Evolutionary conservation across 2,113 vertebrate genomes (phyloP).

Genomic region (Anseranas semipalmata): DNA sequence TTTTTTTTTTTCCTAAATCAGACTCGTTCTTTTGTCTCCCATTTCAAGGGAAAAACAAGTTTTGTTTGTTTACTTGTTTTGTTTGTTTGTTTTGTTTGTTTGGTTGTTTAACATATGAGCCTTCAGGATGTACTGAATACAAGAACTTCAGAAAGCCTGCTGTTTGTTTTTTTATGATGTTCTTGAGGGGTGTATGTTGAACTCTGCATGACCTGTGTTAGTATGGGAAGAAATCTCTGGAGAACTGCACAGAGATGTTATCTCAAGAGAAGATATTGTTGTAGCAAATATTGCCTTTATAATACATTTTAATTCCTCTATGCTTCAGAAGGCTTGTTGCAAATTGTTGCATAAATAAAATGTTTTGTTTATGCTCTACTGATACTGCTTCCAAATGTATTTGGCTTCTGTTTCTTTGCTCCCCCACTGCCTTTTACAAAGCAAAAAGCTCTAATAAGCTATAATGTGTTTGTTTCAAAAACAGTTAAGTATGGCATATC

Average conservation of each 20-base stretch:
- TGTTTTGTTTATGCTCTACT: neutral
- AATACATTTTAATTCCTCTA: neutral
- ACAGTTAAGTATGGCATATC: neutral
- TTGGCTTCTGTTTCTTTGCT: neutral
- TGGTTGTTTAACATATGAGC: neutral
- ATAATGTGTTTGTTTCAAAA: neutral
- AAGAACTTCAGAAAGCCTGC: neutral
- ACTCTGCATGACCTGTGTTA: neutral
- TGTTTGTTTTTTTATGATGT: neutral
- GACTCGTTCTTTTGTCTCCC: neutral
- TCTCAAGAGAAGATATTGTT: neutral
- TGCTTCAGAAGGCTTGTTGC: neutral
- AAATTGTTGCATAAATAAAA: neutral
- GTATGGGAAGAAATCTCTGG: neutral
- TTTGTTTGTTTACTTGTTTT: neutral
- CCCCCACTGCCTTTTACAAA: neutral
- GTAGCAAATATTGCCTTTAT: neutral
- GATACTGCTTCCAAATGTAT: neutral
- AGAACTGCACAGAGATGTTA: neutral
- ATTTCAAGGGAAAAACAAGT: neutral
- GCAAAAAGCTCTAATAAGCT: neutral
- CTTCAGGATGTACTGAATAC: neutral
- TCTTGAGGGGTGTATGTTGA: neutral
- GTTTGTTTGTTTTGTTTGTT: fast-evolving
- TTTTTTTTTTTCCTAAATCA: neutral